Conservation (phyloP, 2,797 vertebrate genomes). For the Chaenodraco wilsoni region DNA sequence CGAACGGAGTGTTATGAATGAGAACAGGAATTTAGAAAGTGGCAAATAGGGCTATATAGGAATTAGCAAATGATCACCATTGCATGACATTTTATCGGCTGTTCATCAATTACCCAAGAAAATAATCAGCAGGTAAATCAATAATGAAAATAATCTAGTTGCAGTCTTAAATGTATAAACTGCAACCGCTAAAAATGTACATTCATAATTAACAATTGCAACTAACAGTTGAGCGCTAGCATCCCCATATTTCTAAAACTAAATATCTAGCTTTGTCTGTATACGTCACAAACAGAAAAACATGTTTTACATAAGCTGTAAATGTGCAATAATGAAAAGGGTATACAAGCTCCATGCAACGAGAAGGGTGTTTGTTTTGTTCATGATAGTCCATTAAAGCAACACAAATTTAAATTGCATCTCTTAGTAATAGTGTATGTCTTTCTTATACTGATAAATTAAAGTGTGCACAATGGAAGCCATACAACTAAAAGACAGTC, state of each 20-base stretch:
- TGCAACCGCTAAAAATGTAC: background rate
- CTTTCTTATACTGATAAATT: conserved; percentile 78
- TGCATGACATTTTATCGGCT: too few relatives aligned
- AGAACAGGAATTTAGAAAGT: too few relatives aligned
- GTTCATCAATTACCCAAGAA: too few relatives aligned
- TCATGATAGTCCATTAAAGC: conserved; percentile 55
- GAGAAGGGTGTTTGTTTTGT: conserved; percentile 50
- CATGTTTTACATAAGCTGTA: conserved; percentile 6
- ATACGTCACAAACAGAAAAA: background rate
- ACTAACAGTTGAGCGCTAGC: background rate
- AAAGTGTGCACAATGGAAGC: conserved; percentile 67
- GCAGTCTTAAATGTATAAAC: background rate
- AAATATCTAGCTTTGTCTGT: background rate
- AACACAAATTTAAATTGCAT: conserved; percentile 67
- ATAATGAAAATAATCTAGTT: background rate
- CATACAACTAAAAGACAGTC: conserved; percentile 74
- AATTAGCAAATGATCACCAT: too few relatives aligned
- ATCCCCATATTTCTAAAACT: background rate
- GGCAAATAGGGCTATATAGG: too few relatives aligned
- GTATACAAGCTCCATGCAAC: conserved; percentile 26
- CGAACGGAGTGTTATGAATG: too few relatives aligned
- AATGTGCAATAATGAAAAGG: conserved; percentile 21
- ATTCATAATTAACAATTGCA: background rate
- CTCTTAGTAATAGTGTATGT: conserved; percentile 58
- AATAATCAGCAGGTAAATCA: background rate